phyloP scores from a whole-genome alignment of 2,113 vertebrate genomes.

The Gulo gulo region DNA sequence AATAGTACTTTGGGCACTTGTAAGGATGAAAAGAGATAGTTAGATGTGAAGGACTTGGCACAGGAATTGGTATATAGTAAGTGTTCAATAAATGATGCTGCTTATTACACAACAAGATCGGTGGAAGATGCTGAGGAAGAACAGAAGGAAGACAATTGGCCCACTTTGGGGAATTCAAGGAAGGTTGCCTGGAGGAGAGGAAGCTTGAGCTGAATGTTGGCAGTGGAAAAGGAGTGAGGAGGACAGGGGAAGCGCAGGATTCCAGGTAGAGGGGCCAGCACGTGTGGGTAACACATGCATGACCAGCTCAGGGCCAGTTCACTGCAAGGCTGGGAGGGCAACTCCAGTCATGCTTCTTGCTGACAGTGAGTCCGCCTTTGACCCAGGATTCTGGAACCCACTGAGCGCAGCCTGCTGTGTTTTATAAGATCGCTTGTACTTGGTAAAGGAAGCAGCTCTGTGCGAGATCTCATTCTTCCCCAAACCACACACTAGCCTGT shows the following conservation, averaged over 20 bases:
- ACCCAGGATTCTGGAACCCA: not conserved
- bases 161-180: not conserved
- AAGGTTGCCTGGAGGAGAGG: not conserved
- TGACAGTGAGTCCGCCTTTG: not conserved
- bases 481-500: not conserved
- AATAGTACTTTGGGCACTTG: too few relatives aligned
- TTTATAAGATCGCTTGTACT: not conserved
- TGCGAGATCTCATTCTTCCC: not conserved
- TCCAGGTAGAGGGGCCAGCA: not conserved
- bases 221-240: not conserved
- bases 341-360: not conserved
- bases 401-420: fast-evolving
- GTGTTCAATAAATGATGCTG: not conserved
- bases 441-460: not conserved
- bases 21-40: not conserved
- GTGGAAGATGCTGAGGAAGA: not conserved
- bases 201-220: not conserved
- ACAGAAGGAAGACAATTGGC: not conserved
- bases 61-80: not conserved
- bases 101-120: not conserved
- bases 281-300: fast-evolving
- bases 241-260: too few relatives aligned
- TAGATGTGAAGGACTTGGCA: not conserved
- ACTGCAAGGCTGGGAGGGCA: not conserved
- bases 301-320: not conserved